These are phyloP conservation scores for Centropus unirufus DNA, from an alignment of 2,113 vertebrate species.

Conservation along the genomic window DNA sequence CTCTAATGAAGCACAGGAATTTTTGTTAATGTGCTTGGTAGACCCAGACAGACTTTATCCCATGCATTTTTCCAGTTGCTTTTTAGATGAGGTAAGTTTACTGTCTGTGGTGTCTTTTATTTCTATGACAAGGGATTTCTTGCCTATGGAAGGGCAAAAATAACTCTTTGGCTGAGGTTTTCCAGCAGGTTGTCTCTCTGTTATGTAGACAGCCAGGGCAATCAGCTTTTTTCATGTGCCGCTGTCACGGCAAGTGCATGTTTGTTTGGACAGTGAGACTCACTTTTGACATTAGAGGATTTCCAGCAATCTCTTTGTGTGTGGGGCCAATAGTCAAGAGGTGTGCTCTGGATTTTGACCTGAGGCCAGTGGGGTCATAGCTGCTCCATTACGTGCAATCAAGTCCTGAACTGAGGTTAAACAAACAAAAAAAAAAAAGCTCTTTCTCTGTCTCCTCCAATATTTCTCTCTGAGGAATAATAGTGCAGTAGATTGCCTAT, in stretches of 20 bases:
- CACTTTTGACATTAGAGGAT: fast-evolving
- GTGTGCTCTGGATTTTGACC: background rate
- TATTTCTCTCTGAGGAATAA: background rate
- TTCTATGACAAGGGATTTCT: background rate
- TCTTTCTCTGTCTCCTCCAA: background rate
- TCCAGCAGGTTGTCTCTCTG: background rate
- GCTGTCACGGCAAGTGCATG: background rate
- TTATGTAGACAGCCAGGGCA: background rate
- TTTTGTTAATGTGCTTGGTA: background rate
- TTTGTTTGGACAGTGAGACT: background rate
- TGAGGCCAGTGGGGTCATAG: background rate
- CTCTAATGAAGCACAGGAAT: background rate
- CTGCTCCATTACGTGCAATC: fast-evolving
- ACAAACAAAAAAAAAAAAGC: background rate
- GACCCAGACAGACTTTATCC: background rate
- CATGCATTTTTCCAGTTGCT: background rate
- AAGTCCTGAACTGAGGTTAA: background rate
- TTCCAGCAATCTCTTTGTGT: background rate
- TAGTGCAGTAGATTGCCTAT: background rate
- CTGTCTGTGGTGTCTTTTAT: background rate
- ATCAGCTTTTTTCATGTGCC: background rate
- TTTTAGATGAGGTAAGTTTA: background rate
- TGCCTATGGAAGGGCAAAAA: background rate
- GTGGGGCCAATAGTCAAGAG: background rate
- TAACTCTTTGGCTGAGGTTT: background rate